A percentile compares a stretch with the other conserved stretches of the same genome.
Conservation (phyloP, 2,888 invertebrate species). For the Tricholauxania praeusta region DNA sequence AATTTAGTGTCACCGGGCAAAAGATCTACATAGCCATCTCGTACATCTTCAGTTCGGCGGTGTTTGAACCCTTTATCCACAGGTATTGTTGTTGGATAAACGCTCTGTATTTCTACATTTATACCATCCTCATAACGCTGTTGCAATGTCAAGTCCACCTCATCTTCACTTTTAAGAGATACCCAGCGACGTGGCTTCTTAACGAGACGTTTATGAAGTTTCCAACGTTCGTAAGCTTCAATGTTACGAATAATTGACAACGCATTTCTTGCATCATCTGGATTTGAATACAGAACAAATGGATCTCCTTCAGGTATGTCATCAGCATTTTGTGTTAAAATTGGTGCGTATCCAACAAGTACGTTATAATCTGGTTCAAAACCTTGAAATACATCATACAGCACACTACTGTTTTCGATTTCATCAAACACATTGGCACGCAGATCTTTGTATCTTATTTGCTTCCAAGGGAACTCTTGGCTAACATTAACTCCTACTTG, state of each 20-base stretch:
- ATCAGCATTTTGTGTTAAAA: constrained; percentile 69
- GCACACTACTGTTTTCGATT: constrained; percentile 67
- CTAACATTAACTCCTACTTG: constrained; percentile 78
- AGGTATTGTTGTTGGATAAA: constrained; percentile 71
- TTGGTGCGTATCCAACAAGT: constrained; percentile 77
- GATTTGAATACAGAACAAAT: constrained; percentile 77
- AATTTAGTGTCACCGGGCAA: constrained; percentile 71
- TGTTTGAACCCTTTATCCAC: constrained; percentile 69
- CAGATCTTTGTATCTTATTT: constrained; percentile 73
- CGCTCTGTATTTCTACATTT: constrained; percentile 77
- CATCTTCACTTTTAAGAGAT: constrained; percentile 75
- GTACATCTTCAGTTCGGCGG: constrained; percentile 71
- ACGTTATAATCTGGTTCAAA: constrained; percentile 66
- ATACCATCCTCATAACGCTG: constrained; percentile 72
- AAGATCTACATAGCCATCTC: constrained; percentile 79
- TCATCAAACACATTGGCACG: constrained; percentile 72
- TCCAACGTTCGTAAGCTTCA: constrained; percentile 67
- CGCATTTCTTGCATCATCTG: constrained; percentile 67
- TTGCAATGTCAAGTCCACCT: constrained; percentile 72
- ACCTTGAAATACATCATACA: constrained; percentile 67
- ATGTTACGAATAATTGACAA: constrained; percentile 71
- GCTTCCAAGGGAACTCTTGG: constrained; percentile 81
- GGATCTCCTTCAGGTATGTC: constrained; percentile 74
- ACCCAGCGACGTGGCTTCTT: constrained; percentile 73
- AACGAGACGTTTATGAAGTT: constrained; percentile 71